A percentile compares a stretch with the other conserved stretches of the same genome.
Evolutionary conservation across 2,888 invertebrate genomes (phyloP).

Genomic region (Sminthurides aquaticus): DNA sequence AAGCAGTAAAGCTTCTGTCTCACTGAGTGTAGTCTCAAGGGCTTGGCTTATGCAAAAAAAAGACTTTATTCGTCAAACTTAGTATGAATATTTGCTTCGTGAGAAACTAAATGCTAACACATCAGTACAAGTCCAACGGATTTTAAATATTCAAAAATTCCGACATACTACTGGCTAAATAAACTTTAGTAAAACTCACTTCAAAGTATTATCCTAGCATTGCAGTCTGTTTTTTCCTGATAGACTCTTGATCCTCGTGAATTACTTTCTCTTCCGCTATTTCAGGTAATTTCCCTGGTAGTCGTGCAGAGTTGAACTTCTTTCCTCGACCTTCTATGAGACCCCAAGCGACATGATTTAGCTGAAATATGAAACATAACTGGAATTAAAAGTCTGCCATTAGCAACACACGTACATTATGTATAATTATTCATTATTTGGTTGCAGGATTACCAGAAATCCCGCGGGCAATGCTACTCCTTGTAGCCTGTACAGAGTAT

Average conservation of each 20-base stretch:
- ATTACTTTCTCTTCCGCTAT: not conserved
- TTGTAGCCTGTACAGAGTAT: conserved; percentile 73
- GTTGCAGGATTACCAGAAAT: conserved; percentile 49
- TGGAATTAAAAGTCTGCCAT: not conserved
- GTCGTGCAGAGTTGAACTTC: conserved; percentile 51
- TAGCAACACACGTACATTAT: not conserved
- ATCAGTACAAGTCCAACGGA: too few relatives aligned
- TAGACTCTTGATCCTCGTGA: not conserved
- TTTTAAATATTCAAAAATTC: too few relatives aligned
- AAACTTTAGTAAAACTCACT: too few relatives aligned
- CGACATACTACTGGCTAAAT: too few relatives aligned
- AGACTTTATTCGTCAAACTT: too few relatives aligned
- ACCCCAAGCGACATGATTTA: conserved; percentile 72
- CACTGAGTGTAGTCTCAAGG: too few relatives aligned
- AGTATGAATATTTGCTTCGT: too few relatives aligned
- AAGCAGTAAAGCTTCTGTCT: too few relatives aligned
- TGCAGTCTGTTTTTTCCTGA: not conserved
- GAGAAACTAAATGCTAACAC: too few relatives aligned
- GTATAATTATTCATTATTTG: not conserved
- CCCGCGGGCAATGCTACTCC: conserved; percentile 77
- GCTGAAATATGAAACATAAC: conserved; percentile 45
- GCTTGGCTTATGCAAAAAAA: too few relatives aligned
- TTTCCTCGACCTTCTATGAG: conserved; percentile 67
- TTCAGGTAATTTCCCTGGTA: conserved; percentile 24
- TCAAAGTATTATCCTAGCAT: conserved; percentile 2